Evolutionary conservation across 2,797 vertebrate species (phyloP), one percentile per base, ranked within the genome.

Genomic region (Yasuhikotakia modesta): DNA sequence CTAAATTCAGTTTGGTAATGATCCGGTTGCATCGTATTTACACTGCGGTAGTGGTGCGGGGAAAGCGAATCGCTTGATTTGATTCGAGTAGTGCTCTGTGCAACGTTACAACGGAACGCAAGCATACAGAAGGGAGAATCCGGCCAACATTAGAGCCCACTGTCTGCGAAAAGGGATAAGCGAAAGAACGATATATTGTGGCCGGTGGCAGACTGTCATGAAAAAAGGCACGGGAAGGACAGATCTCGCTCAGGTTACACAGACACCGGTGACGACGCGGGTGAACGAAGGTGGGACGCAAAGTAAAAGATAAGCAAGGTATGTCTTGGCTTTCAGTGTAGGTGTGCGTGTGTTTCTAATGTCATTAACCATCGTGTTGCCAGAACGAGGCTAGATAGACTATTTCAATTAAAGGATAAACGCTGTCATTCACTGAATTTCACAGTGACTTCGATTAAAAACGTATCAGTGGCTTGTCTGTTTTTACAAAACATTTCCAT

Each of bases 251-350:
- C 32, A 43, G 21, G 48, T 67, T 57, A 39, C n/a, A 52, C 48
- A 43, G 39, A 55, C 6, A 69, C 71, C 45, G 55, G 65, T 6
- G 66, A 22, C 58, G 46, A 48, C 72, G 57, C 67, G 57, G 45
- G 12, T 5, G 11, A 57, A 67, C 30, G 32, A 73, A 81, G 70
- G 53, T 68, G 50, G 46, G 55, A 22, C 48, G 64, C 30, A 60
- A 70, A 68, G 70, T 78, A 67, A 11, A 61, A 46, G 19, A 68
- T 39, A 71, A 55, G 17, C 43, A 46, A 75, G 72, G 76, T 79
- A 64, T 16, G 58, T 45, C 32, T 11, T 24, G 6, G 39, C n/a
- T 3, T 43, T 64, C n/a, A n/a, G 19, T 55, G 52, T 55, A 50
- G 14, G 22, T 45, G 4, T 48, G 19, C 7, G 43, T 48, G 22